Percentiles rank a stretch among this genome's conserved stretches.
These are phyloP conservation scores for Stenchaetothrips biformis DNA, from an alignment of 2,888 invertebrate species.

Conservation along the genomic window DNA sequence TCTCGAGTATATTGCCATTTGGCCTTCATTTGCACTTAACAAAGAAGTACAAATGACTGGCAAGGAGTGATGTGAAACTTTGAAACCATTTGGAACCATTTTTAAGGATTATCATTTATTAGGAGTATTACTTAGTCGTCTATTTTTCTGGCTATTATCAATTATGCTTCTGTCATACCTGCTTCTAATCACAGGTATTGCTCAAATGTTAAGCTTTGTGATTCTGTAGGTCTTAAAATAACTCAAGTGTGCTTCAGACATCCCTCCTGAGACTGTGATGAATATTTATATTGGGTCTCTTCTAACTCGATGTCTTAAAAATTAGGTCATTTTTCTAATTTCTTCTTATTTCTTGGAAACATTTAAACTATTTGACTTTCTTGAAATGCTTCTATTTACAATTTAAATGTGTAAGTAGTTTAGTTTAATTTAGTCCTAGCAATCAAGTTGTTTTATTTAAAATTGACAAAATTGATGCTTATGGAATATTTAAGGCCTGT, in stretches of 20 bases:
- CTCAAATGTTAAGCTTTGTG: constrained; percentile 21
- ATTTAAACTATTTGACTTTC: background rate
- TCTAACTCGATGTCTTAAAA: background rate
- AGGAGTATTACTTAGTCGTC: too few relatives aligned
- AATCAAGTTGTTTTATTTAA: constrained; percentile 9
- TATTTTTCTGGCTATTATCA: too few relatives aligned
- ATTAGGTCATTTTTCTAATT: background rate
- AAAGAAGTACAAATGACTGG: too few relatives aligned
- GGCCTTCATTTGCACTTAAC: too few relatives aligned
- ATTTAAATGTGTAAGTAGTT: background rate
- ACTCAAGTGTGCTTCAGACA: background rate
- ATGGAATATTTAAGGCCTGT: background rate
- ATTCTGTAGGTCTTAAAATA: background rate
- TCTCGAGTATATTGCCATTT: too few relatives aligned
- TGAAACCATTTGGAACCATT: too few relatives aligned
- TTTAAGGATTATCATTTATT: too few relatives aligned
- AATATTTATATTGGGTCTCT: constrained; percentile 1
- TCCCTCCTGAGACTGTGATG: background rate
- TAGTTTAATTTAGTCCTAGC: background rate
- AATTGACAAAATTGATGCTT: constrained; percentile 8
- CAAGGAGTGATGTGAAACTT: too few relatives aligned
- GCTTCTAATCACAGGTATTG: background rate
- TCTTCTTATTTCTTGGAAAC: too few relatives aligned
- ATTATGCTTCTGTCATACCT: constrained; percentile 5
- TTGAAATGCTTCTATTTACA: background rate